A percentile compares a stretch with the other conserved stretches of the same genome.
Evolutionary conservation across 2,797 vertebrate genomes (phyloP).

Genomic region (Danio choprae): DNA sequence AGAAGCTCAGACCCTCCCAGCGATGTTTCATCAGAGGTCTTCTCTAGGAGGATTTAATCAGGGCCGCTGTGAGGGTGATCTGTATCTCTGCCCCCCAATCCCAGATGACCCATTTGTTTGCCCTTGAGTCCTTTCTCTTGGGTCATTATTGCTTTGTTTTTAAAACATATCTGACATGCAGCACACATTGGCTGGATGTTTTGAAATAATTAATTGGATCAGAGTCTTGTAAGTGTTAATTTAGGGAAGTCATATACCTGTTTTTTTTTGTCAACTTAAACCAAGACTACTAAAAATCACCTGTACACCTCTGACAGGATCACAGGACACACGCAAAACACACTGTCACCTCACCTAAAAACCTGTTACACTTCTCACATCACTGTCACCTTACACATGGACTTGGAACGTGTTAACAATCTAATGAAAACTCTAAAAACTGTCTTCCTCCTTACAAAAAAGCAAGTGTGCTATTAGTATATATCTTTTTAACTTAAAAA

Average conservation of each 20-base stretch:
- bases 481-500: no score
- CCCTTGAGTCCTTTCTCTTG: background rate
- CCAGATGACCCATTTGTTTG: slow-evolving; percentile 32
- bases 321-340: background rate
- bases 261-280: slow-evolving; percentile 15
- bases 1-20: background rate
- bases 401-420: background rate
- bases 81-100: background rate
- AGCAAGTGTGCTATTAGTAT: no score
- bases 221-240: background rate
- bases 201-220: slow-evolving; percentile 21
- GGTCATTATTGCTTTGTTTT: slow-evolving; percentile 47
- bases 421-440: background rate
- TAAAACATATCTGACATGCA: background rate
- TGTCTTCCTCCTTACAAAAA: no score
- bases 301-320: background rate
- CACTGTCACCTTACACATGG: background rate
- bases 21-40: slow-evolving; percentile 23
- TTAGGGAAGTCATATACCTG: background rate
- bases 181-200: background rate
- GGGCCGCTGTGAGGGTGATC: background rate
- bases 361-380: slow-evolving; percentile 3
- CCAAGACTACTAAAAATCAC: slow-evolving; percentile 17
- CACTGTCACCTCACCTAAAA: slow-evolving; percentile 32
- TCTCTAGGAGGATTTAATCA: slow-evolving; percentile 32